These are phyloP conservation scores for Athetis lepigone DNA, from an alignment of 2,888 invertebrate genomes.

Conservation along the genomic window DNA sequence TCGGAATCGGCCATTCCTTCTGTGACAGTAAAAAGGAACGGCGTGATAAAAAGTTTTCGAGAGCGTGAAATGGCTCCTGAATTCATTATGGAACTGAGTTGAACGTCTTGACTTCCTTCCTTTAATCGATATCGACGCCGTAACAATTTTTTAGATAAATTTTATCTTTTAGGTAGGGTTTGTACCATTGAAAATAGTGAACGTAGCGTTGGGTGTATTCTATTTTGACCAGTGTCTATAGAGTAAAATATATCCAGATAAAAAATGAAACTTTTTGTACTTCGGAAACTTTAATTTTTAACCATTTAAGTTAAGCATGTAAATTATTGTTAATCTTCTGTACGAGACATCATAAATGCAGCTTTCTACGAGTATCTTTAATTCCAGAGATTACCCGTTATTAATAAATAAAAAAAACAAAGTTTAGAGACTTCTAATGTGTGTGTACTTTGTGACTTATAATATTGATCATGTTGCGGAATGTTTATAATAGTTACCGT, in stretches of 20 bases:
- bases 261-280: too few relatives aligned
- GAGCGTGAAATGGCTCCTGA: constrained; percentile 61
- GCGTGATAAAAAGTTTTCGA: constrained; percentile 62
- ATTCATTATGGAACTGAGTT: constrained; percentile 59
- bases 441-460: too few relatives aligned
- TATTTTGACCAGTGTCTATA: background rate
- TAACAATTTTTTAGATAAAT: constrained; percentile 44
- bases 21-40: constrained; percentile 59
- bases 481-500: too few relatives aligned
- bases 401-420: too few relatives aligned
- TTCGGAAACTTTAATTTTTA: too few relatives aligned
- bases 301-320: too few relatives aligned
- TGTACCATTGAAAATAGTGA: constrained; percentile 1
- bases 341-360: too few relatives aligned
- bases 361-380: too few relatives aligned
- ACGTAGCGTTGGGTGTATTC: background rate
- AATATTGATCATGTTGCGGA: too few relatives aligned
- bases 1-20: constrained; percentile 49
- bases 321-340: too few relatives aligned
- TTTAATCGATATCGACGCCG: constrained; percentile 51
- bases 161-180: constrained; percentile 31
- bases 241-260: background rate
- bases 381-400: too few relatives aligned
- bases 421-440: too few relatives aligned
- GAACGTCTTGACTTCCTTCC: constrained; percentile 55